Conservation (phyloP, 2,888 invertebrate genomes). For the Heliothis peltigera region DNA sequence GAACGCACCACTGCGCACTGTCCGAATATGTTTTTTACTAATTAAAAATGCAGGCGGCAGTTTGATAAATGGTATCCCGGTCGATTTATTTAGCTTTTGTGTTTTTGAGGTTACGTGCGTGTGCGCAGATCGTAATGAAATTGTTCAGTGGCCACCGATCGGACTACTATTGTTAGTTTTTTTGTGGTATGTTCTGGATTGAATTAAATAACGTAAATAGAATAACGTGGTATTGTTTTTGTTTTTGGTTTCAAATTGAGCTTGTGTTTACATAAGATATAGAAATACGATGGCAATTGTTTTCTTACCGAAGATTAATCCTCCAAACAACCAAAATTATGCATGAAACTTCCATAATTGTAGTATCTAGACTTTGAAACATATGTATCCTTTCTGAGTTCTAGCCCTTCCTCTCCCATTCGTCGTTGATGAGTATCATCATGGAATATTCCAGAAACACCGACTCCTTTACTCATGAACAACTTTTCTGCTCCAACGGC, state of each 20-base stretch:
- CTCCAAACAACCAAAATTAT: not conserved
- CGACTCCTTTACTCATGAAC: slow-evolving; percentile 13
- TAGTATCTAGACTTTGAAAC: too few relatives aligned
- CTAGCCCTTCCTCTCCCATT: not conserved
- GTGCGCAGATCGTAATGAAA: slow-evolving; percentile 64
- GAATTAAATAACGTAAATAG: slow-evolving; percentile 52
- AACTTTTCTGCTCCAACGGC: slow-evolving; percentile 35
- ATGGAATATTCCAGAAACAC: not conserved
- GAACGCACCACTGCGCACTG: slow-evolving; percentile 84
- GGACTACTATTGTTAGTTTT: slow-evolving; percentile 50
- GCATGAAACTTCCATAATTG: not conserved
- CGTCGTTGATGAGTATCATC: not conserved
- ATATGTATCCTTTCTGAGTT: not conserved
- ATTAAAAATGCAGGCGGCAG: slow-evolving; percentile 85
- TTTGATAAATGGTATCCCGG: slow-evolving; percentile 82
- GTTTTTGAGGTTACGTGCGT: slow-evolving; percentile 66
- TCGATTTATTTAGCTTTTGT: slow-evolving; percentile 81
- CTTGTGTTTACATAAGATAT: not conserved
- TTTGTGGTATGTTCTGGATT: slow-evolving; percentile 47
- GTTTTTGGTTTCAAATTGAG: slow-evolving; percentile 23
- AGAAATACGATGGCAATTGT: not conserved
- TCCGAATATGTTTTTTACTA: slow-evolving; percentile 86
- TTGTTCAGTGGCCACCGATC: slow-evolving; percentile 61
- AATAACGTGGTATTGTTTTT: slow-evolving; percentile 39
- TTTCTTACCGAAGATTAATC: not conserved